Evolutionary conservation across 2,888 invertebrate species (phyloP), one percentile per base, ranked within the genome.

Genomic region (Erebia ligea): DNA sequence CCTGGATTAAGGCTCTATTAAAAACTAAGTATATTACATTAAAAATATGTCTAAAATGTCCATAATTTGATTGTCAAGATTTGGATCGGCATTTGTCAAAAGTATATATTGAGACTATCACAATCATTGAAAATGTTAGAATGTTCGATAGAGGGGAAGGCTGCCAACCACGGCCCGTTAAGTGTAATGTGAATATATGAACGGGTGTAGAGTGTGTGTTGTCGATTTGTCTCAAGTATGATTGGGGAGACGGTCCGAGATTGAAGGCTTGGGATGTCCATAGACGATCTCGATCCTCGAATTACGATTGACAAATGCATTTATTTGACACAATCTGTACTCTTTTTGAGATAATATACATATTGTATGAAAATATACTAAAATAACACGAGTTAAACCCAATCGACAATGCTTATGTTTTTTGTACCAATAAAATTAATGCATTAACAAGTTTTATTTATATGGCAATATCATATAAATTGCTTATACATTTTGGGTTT

Each of bases 131-230:
- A 1, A 34, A 34, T 34, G 34, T 34, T 34, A 34, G 34, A 34
- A 6, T 6, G 34, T 34, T 34, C 34, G 34, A 6, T 6, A 34
- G 34, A 34, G 34, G 34, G 6, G 6, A 34, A 34, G 34, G 5
- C 34, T 34, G 34, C 34, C 34, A 6, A 6, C 34, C 34, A 6
- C 34, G 34, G 34, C 34, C 34, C 34, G 34, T 34, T 34, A 84
- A 82, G 71, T 70, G 74, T 68, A 71, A 63, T 66, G 61, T 74
- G 65, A 48, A 67, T 54, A 63, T 56, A 64, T 71, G 73, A 79
- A 77, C 70, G 70, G 68, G 40, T 70, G 67, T 73, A 71, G 67
- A 61, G 69, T 69, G 65, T 72, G 64, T 71, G 68, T 67, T 69
- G 75, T 74, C 71, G 57, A 72, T 74, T 73, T 48, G 61, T 58